Base-by-base conservation (phyloP, 1,140 invertebrate species). In the Sycophaga agraensis region DNA sequence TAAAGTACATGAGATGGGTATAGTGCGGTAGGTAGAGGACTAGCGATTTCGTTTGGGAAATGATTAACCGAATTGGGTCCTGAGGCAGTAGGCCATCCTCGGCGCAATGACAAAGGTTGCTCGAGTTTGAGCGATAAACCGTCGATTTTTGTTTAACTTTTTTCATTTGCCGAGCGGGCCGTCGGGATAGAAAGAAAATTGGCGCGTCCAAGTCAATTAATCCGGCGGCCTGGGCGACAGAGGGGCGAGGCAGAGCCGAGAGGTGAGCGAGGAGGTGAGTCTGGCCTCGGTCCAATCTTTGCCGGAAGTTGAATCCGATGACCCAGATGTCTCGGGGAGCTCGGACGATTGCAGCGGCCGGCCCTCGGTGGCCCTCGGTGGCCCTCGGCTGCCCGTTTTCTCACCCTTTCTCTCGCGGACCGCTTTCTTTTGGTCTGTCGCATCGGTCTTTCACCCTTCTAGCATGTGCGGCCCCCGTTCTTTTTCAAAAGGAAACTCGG, bases 181-280 rank as follows among this genome's bases (percentile, higher is more conserved):
- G 21, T 5, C n/a, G 16, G n/a, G 17, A 28, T 16, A 16, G 51
- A 51, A 37, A 59, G 35, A 66, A 65, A 59, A 68, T 67, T 66
- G 58, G 50, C 59, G 22, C 63, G 59, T 67, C 63, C 43, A 68
- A 68, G 68, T 71, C 68, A 71, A 75, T 74, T 74, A 73, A 74
- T 74, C 68, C 66, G 68, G 63, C 55, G 64, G 51, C 65, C 59
- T 67, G 67, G 60, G 11, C 5, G 31, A 34, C 5, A 11, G 11
- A 34, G 11, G 2, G 19, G 42, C n/a, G 19, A 34, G 31, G 11
- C 5, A 34, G 5, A 34, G 31, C 42, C 66, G 35, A 34, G 11
- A 34, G 5, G 31, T 6, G 31, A 34, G 31, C n/a, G n/a, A 39
- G 14, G 14, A 12, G n/a, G 26, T 1, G 2, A 17, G 14, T 28